phyloP scores from a whole-genome alignment of 2,797 vertebrate genomes.

The Onychomys arenicola region DNA sequence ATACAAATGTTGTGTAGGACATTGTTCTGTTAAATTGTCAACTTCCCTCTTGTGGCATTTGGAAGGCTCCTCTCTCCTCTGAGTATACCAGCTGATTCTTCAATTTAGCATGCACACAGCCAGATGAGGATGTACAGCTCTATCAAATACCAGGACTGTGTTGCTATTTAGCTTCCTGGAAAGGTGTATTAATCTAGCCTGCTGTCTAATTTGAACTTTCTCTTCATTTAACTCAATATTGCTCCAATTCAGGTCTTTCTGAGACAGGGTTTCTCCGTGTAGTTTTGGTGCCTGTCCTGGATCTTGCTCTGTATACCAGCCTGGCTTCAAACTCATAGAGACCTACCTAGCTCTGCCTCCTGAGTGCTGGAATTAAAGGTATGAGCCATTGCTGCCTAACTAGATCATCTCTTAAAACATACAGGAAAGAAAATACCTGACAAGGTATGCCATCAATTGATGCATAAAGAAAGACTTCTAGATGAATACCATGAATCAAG shows the following conservation, averaged over 20 bases:
- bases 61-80: neutral
- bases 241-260: neutral
- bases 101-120: neutral
- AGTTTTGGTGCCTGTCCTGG: no score
- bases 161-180: neutral
- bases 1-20: neutral
- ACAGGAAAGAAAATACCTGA: neutral
- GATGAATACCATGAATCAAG: neutral
- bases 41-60: neutral
- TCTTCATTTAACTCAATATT: neutral
- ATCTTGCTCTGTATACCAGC: no score
- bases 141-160: neutral
- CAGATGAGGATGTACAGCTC: neutral
- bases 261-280: no score
- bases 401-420: neutral
- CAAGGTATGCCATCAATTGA: neutral
- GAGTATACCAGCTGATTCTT: neutral
- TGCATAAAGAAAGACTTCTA: neutral
- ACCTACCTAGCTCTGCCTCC: no score
- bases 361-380: no score
- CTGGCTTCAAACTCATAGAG: no score
- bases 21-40: neutral
- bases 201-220: neutral
- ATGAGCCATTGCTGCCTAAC: no score
- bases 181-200: neutral